phyloP scores from a whole-genome alignment of 2,797 vertebrate species.

The Rhynchonycteris naso region DNA sequence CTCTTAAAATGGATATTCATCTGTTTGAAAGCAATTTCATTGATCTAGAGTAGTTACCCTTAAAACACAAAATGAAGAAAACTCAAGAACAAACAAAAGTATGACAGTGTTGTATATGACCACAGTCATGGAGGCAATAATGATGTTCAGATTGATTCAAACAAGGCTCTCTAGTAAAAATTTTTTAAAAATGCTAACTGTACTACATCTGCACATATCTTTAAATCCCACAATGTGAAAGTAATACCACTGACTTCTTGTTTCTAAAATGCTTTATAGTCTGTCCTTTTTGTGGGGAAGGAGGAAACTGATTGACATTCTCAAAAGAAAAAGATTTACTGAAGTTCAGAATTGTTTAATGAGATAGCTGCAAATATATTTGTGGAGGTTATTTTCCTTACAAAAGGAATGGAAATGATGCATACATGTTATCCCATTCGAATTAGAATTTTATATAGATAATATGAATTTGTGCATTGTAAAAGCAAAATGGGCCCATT shows the following conservation, averaged over 20 bases:
- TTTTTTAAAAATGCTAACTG: background rate
- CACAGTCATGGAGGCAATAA: background rate
- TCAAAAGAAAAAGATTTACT: conserved; percentile 12
- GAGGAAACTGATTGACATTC: conserved; percentile 15
- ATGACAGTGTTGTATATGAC: background rate
- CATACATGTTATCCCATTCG: conserved; percentile 55
- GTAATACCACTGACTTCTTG: background rate
- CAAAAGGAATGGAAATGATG: conserved; percentile 57
- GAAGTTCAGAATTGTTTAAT: conserved; percentile 64
- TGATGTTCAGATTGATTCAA: background rate
- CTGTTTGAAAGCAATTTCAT: background rate
- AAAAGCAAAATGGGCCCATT: conserved; percentile 69
- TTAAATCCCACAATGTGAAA: background rate
- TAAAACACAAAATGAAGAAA: conserved; percentile 18
- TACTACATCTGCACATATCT: background rate
- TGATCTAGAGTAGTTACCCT: background rate
- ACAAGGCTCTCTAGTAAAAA: background rate
- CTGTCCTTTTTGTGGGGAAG: background rate
- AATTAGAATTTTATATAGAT: conserved; percentile 71
- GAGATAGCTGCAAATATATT: conserved; percentile 54
- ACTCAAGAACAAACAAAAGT: background rate
- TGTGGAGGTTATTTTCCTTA: conserved; percentile 62
- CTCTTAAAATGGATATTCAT: background rate
- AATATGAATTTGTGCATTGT: conserved; percentile 69
- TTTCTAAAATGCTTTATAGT: background rate